Conservation (phyloP, 2,113 vertebrate species). For the Cardinalis cardinalis region DNA sequence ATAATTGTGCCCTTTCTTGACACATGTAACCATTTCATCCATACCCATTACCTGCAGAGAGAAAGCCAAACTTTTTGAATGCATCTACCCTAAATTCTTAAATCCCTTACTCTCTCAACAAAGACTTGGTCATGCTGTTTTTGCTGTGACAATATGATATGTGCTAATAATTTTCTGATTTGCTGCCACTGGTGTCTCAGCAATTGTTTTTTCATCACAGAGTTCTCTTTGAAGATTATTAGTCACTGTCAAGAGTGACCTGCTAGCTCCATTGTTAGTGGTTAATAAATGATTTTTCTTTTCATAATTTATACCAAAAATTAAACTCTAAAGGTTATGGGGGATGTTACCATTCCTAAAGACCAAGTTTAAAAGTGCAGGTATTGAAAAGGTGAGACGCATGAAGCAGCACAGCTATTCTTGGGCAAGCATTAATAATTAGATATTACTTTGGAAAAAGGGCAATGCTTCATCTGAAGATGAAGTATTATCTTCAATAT, state of each 20-base stretch:
- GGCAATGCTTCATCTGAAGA: constrained; percentile 69
- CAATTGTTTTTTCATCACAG: background rate
- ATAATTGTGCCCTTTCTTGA: background rate
- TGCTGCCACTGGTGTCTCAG: background rate
- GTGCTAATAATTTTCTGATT: background rate
- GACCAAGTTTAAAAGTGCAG: background rate
- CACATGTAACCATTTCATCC: background rate
- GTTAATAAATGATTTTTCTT: constrained; percentile 4
- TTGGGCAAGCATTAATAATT: constrained; percentile 64
- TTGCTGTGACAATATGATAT: background rate
- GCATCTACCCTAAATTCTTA: background rate
- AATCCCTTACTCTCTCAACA: background rate
- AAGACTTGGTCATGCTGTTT: background rate
- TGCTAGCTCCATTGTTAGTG: background rate
- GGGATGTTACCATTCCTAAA: constrained; percentile 5
- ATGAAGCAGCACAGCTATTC: constrained; percentile 45
- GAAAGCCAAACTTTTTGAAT: background rate
- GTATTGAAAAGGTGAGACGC: constrained; percentile 31
- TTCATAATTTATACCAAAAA: constrained; percentile 30
- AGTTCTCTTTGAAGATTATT: background rate
- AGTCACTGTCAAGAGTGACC: background rate
- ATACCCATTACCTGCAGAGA: background rate
- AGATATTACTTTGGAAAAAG: constrained; percentile 68
- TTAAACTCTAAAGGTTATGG: constrained; percentile 47
- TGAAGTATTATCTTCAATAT: constrained; percentile 58